Conservation (phyloP, 2,888 invertebrate species). For the Catocala fraxini region DNA sequence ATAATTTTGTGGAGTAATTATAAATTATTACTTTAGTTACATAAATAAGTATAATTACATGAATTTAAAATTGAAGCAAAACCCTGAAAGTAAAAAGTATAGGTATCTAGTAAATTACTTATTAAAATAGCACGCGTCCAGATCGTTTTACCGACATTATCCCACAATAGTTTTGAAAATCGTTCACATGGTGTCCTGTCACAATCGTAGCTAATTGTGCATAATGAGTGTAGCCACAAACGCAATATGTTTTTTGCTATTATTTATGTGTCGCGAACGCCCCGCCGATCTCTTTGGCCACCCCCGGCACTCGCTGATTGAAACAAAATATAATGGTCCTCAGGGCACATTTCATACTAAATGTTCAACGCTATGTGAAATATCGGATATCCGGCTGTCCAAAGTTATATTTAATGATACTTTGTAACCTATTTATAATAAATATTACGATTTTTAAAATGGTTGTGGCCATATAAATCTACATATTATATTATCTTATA, state of each 20-base stretch:
- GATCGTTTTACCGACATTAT: slow-evolving; percentile 40
- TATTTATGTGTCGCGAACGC: slow-evolving; percentile 81
- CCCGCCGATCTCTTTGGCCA: slow-evolving; percentile 67
- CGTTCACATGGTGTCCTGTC: slow-evolving; percentile 82
- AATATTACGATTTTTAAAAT: too few relatives aligned
- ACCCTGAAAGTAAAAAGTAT: neutral
- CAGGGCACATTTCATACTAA: slow-evolving; percentile 69
- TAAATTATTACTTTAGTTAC: too few relatives aligned
- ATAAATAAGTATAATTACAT: too few relatives aligned
- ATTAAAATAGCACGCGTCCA: slow-evolving; percentile 60
- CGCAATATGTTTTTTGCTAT: slow-evolving; percentile 85
- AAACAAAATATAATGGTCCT: slow-evolving; percentile 86
- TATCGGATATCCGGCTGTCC: slow-evolving; percentile 79
- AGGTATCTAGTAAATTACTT: slow-evolving; percentile 9
- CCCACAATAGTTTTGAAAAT: slow-evolving; percentile 68
- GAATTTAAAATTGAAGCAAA: neutral
- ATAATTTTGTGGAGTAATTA: too few relatives aligned
- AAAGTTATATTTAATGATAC: too few relatives aligned
- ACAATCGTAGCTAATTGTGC: slow-evolving; percentile 87
- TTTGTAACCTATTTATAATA: too few relatives aligned
- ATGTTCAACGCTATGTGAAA: slow-evolving; percentile 71
- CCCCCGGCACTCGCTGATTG: slow-evolving; percentile 74
- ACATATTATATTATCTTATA: too few relatives aligned
- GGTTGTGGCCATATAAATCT: too few relatives aligned
- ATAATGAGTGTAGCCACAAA: slow-evolving; percentile 84